Evolutionary conservation across 2,113 vertebrate genomes (phyloP).

Genomic region (Axis porcinus): DNA sequence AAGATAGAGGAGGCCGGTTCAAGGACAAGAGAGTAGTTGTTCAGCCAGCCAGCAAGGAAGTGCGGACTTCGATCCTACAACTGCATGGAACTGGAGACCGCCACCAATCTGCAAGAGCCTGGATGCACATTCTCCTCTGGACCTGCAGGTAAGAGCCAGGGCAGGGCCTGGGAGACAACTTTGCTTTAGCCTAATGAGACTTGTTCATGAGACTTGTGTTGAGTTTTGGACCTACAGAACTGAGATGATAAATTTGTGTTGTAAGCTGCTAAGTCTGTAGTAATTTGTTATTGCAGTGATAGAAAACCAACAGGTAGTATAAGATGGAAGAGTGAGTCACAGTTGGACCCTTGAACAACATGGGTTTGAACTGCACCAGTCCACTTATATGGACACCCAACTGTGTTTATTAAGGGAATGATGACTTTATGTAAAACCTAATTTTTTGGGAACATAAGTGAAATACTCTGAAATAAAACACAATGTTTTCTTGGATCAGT

Average conservation of each 20-base stretch:
- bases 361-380: neutral
- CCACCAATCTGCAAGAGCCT: too few species aligned
- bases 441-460: neutral
- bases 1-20: neutral
- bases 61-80: fast-evolving
- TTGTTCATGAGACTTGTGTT: neutral
- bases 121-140: neutral
- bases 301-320: neutral
- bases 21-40: neutral
- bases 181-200: neutral
- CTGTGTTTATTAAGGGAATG: neutral
- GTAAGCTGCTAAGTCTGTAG: neutral
- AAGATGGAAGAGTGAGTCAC: neutral
- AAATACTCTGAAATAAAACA: neutral
- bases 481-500: neutral
- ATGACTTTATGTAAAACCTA: neutral
- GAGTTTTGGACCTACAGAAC: neutral
- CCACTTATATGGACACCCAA: neutral
- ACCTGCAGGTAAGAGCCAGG: neutral
- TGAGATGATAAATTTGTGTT: neutral
- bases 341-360: neutral
- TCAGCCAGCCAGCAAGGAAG: neutral
- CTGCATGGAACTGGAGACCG: neutral
- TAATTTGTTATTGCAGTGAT: neutral
- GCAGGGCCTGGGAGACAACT: neutral